Conservation (phyloP, 2,888 invertebrate species). For the Polydrusus cervinus region DNA sequence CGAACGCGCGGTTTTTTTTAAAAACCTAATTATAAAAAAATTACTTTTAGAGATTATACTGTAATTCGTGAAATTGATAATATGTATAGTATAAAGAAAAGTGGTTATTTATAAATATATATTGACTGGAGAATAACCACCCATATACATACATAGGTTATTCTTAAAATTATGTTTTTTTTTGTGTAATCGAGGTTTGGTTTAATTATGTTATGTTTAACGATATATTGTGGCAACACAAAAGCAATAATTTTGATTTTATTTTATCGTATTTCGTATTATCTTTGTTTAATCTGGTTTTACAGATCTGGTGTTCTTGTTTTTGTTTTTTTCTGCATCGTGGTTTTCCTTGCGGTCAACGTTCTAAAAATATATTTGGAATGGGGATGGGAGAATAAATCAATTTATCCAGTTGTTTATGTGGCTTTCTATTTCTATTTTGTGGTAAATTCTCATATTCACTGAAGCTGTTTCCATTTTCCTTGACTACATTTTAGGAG, state of each 20-base stretch:
- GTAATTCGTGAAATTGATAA: too few relatives aligned
- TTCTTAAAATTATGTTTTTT: background rate
- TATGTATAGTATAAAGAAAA: too few relatives aligned
- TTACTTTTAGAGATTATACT: too few relatives aligned
- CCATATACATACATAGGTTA: background rate
- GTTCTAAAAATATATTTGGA: background rate
- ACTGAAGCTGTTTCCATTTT: too few relatives aligned
- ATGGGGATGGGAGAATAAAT: background rate
- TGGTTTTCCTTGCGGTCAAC: background rate
- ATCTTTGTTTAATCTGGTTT: background rate
- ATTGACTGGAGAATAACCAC: background rate
- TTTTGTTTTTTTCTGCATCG: background rate
- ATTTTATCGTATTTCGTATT: background rate
- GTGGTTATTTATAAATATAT: too few relatives aligned
- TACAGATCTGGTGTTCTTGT: background rate
- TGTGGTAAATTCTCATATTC: too few relatives aligned
- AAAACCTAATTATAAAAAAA: too few relatives aligned
- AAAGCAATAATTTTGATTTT: background rate
- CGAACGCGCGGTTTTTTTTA: too few relatives aligned
- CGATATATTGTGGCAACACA: background rate
- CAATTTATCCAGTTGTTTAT: background rate
- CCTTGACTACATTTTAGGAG: too few relatives aligned
- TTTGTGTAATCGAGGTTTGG: background rate
- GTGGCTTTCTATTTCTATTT: background rate
- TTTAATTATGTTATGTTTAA: background rate